phyloP scores from a whole-genome alignment of 1,140 invertebrate genomes.

The Mercenaria mercenaria region DNA sequence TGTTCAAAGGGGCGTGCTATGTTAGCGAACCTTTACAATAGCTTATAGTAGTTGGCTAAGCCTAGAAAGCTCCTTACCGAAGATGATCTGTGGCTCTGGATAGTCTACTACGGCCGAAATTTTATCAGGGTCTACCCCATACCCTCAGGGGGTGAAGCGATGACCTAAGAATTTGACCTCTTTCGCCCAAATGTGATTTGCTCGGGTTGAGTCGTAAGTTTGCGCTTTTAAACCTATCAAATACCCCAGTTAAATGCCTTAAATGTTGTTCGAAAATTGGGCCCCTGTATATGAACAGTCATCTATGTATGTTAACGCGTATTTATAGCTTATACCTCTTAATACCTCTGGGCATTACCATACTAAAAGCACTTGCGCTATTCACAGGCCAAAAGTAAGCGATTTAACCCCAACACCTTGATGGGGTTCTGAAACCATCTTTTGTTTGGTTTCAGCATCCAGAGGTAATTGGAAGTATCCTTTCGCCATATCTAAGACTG shows the following conservation, averaged over 20 bases:
- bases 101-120: conserved; percentile 41
- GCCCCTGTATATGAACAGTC: conserved; percentile 73
- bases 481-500: conserved; percentile 60
- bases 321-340: conserved; percentile 68
- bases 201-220: conserved; percentile 75
- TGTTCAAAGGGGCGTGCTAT: conserved; percentile 65
- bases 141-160: conserved; percentile 61
- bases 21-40: conserved; percentile 54
- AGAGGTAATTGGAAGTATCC: conserved; percentile 71
- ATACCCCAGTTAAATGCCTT: conserved; percentile 72
- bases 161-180: conserved; percentile 71
- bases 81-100: conserved; percentile 77
- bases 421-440: conserved; percentile 46
- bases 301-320: conserved; percentile 65
- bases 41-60: conserved; percentile 83
- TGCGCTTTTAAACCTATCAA: conserved; percentile 31
- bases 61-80: conserved; percentile 86
- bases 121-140: conserved; percentile 66
- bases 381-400: conserved; percentile 71
- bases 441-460: conserved; percentile 57
- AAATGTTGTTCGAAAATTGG: conserved; percentile 86
- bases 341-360: conserved; percentile 75
- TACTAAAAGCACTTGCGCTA: conserved; percentile 44
- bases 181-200: conserved; percentile 70
- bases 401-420: conserved; percentile 53